A percentile compares a stretch with the other conserved stretches of the same genome.
Evolutionary conservation across 2,888 invertebrate species (phyloP).

Genomic region (Drosophila anomelani): DNA sequence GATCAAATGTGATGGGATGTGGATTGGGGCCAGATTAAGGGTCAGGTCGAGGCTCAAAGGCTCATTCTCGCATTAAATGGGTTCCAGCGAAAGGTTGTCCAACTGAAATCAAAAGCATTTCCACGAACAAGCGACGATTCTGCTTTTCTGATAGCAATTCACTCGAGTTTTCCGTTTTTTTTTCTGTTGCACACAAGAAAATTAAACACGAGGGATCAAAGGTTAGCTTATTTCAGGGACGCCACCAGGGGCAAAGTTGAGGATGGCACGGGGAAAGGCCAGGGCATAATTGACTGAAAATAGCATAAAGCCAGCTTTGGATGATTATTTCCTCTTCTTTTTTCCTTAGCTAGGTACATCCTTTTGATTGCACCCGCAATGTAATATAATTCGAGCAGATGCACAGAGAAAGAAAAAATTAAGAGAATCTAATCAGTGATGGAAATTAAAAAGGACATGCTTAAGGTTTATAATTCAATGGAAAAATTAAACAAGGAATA

Average conservation of each 20-base stretch:
- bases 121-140: constrained; percentile 25
- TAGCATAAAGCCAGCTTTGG: constrained; percentile 54
- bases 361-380: constrained; percentile 39
- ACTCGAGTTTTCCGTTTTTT: constrained; percentile 12
- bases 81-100: constrained; percentile 52
- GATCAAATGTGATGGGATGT: constrained; percentile 9
- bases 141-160: constrained; percentile 46
- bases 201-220: constrained; percentile 70
- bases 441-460: neutral
- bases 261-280: constrained; percentile 14
- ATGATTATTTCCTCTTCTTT: constrained; percentile 20
- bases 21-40: constrained; percentile 17
- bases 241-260: constrained; percentile 16
- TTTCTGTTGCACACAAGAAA: constrained; percentile 41
- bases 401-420: constrained; percentile 41
- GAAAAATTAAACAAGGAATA: neutral
- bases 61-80: constrained; percentile 61
- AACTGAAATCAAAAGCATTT: constrained; percentile 60
- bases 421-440: constrained; percentile 3
- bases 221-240: constrained; percentile 27
- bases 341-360: constrained; percentile 14
- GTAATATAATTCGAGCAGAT: constrained; percentile 49
- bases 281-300: constrained; percentile 73
- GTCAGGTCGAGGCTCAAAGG: constrained; percentile 20
- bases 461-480: no score